Evolutionary conservation across 2,888 invertebrate species (phyloP).

Genomic region (Xiphydria camelus): DNA sequence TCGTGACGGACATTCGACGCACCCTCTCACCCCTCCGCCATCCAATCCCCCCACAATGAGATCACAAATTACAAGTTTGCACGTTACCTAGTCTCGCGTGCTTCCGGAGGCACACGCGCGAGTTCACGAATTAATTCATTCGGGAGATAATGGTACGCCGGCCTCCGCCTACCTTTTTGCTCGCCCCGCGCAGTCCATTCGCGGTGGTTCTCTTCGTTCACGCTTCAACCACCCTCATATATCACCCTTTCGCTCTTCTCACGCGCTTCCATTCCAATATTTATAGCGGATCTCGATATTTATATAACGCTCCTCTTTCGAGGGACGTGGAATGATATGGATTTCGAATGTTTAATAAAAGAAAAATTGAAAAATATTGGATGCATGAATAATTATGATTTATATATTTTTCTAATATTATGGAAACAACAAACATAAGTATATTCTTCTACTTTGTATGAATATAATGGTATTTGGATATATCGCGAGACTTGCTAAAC

Average conservation of each 20-base stretch:
- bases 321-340: too few relatives aligned
- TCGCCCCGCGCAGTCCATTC: background rate
- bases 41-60: background rate
- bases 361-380: too few relatives aligned
- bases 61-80: constrained; percentile 2
- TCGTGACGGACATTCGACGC: background rate
- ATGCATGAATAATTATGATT: too few relatives aligned
- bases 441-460: too few relatives aligned
- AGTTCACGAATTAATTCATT: constrained; percentile 15
- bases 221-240: background rate
- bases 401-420: too few relatives aligned
- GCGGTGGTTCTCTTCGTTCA: background rate
- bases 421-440: too few relatives aligned
- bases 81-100: background rate
- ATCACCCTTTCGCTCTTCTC: background rate
- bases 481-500: too few relatives aligned
- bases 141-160: background rate
- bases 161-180: background rate
- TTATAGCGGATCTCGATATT: too few relatives aligned
- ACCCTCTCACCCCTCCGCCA: too few relatives aligned
- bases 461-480: too few relatives aligned
- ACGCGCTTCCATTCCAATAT: background rate
- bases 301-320: too few relatives aligned
- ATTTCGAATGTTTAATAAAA: too few relatives aligned
- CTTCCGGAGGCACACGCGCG: background rate